Base-by-base conservation (phyloP, 2,888 invertebrate species). In the Hemicrepidius hirtus region DNA sequence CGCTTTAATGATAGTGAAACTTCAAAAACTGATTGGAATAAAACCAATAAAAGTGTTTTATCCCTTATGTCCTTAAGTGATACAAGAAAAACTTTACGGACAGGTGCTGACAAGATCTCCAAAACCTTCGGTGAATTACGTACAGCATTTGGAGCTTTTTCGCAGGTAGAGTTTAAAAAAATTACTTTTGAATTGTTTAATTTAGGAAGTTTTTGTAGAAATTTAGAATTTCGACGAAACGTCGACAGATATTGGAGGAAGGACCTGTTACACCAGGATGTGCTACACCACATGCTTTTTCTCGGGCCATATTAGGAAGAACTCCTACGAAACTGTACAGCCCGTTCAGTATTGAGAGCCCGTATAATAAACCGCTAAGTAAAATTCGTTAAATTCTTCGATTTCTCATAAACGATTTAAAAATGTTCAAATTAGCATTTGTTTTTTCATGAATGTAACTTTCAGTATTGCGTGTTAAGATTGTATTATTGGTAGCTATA, bases 241-340 rank as follows among this genome's bases (percentile, higher is more conserved):
- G 90, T 67, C 85, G 90, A 28, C 88, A 89, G 74, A 86, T 88
- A 74, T 79, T 89, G 3, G 87, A 89, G 71, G 89, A 89, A 76
- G 88, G 88, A n/a, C 88, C 88, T 12, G 87, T 85, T 86, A 80
- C 89, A 73, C 87, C 87, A 16, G 85, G 85, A 71, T 83, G 84
- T 76, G 84, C 86, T 7, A 89, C 89, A 0, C 89, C 89, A 1
- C 87, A 87, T 66, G 86, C 88, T 0, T 84, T 84, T 67, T 86
- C 88, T 0, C 85, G 87, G 35, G 85, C 87, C 77, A 78, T 89
- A n/a, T 80, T 91, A 35, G 91, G 91, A 4, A 86, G 91, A 44
- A 93, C 93, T 21, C 94, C 94, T 0, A 91, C 93, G 0, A 93
- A 93, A 84, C 80, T 94, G 68, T 94, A 94, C 84, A 93, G 93